Conservation (phyloP, 1,140 invertebrate species). For the Scaptomyza hsui region DNA sequence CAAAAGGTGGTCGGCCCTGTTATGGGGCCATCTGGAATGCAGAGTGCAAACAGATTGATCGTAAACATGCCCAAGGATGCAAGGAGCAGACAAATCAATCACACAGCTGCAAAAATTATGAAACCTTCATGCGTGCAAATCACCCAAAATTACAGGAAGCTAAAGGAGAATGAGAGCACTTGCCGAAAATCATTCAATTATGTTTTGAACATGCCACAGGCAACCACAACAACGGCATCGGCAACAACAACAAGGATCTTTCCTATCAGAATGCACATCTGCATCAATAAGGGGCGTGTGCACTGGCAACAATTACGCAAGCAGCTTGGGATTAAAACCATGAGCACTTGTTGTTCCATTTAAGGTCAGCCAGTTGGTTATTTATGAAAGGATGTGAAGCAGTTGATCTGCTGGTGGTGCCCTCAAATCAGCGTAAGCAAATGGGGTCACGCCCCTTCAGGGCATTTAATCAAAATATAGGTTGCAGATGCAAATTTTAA, state of each 20-base stretch:
- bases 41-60: slow-evolving; percentile 25
- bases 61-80: slow-evolving; percentile 51
- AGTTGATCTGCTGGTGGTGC: slow-evolving; percentile 7
- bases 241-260: slow-evolving; percentile 18
- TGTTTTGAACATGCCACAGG: slow-evolving; percentile 33
- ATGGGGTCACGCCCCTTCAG: slow-evolving; percentile 45
- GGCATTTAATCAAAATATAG: neutral
- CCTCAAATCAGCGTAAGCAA: slow-evolving; percentile 35
- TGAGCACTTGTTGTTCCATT: slow-evolving; percentile 10
- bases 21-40: slow-evolving; percentile 13
- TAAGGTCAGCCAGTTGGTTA: slow-evolving; percentile 46
- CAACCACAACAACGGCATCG: slow-evolving; percentile 15
- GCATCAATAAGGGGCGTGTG: slow-evolving; percentile 36
- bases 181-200: slow-evolving; percentile 80
- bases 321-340: slow-evolving; percentile 19
- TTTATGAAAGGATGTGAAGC: slow-evolving; percentile 52
- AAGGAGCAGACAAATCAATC: slow-evolving; percentile 58
- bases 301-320: slow-evolving; percentile 43
- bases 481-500: slow-evolving; percentile 25
- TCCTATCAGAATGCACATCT: slow-evolving; percentile 32
- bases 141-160: slow-evolving; percentile 77
- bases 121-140: slow-evolving; percentile 52
- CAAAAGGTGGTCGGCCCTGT: slow-evolving; percentile 46
- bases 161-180: slow-evolving; percentile 63
- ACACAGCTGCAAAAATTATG: slow-evolving; percentile 38